phyloP scores from a whole-genome alignment of 2,797 vertebrate genomes.

The Oreonectes daqikongensis region DNA sequence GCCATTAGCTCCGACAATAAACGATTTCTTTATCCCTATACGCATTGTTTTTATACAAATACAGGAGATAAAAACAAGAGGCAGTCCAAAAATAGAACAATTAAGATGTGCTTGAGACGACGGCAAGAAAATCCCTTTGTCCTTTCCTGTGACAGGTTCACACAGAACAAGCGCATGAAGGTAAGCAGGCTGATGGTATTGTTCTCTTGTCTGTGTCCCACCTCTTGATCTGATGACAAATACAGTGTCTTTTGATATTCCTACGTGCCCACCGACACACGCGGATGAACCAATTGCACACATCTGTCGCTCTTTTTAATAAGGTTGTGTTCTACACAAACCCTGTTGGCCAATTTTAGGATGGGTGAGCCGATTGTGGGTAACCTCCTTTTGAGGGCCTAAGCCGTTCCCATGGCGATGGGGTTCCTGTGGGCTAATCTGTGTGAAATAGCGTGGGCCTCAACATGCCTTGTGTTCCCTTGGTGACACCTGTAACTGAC shows the following conservation, averaged over 20 bases:
- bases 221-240: conserved; percentile 40
- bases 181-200: conserved; percentile 9
- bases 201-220: conserved; percentile 30
- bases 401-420: conserved; percentile 36
- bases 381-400: conserved; percentile 8
- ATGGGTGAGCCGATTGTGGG: neutral
- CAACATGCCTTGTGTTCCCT: conserved; percentile 5
- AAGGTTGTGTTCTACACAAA: neutral
- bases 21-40: too few relatives aligned
- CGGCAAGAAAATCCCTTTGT: conserved; percentile 12
- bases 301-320: neutral
- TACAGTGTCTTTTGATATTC: conserved; percentile 59
- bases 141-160: conserved; percentile 24
- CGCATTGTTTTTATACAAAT: neutral
- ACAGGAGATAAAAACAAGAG: neutral
- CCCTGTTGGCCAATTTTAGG: neutral
- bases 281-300: neutral
- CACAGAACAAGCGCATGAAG: conserved; percentile 4
- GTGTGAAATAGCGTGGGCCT: neutral
- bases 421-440: conserved; percentile 23
- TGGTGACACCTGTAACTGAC: conserved; percentile 32
- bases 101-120: neutral
- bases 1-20: too few relatives aligned
- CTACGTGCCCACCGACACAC: conserved; percentile 37
- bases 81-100: conserved; percentile 20